These are phyloP conservation scores for Cloeon dipterum DNA, from an alignment of 2,888 invertebrate genomes.

Conservation along the genomic window DNA sequence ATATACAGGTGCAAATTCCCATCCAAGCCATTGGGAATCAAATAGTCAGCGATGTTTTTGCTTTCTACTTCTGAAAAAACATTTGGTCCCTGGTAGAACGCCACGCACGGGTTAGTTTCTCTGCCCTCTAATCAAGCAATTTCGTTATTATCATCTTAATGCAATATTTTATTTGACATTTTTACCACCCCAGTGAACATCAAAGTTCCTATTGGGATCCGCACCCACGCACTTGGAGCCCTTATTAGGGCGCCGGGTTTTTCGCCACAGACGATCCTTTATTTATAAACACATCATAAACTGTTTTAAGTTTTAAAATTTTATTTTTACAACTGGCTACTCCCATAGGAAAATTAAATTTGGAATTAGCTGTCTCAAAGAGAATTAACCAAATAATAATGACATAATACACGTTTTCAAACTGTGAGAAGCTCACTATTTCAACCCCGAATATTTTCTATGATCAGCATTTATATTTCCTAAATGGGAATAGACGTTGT, in stretches of 20 bases:
- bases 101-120: neutral
- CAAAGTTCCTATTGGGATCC: neutral
- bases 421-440: too few relatives aligned
- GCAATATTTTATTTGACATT: too few relatives aligned
- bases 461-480: too few relatives aligned
- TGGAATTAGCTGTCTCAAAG: too few relatives aligned
- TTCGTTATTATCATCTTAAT: neutral
- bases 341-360: too few relatives aligned
- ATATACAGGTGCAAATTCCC: neutral
- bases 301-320: too few relatives aligned
- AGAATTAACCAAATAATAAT: too few relatives aligned
- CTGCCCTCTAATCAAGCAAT: neutral
- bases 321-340: too few relatives aligned
- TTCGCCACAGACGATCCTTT: neutral
- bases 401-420: too few relatives aligned
- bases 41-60: neutral
- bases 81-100: neutral
- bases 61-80: neutral
- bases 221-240: neutral
- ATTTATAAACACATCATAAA: too few relatives aligned
- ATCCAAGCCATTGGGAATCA: neutral
- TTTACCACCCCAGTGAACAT: conserved; percentile 1
- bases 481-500: too few relatives aligned
- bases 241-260: neutral
- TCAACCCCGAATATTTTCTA: too few relatives aligned